Evolutionary conservation across 2,888 invertebrate genomes (phyloP), one percentile per base, ranked within the genome.

Genomic region (Cyclophora albipunctata): DNA sequence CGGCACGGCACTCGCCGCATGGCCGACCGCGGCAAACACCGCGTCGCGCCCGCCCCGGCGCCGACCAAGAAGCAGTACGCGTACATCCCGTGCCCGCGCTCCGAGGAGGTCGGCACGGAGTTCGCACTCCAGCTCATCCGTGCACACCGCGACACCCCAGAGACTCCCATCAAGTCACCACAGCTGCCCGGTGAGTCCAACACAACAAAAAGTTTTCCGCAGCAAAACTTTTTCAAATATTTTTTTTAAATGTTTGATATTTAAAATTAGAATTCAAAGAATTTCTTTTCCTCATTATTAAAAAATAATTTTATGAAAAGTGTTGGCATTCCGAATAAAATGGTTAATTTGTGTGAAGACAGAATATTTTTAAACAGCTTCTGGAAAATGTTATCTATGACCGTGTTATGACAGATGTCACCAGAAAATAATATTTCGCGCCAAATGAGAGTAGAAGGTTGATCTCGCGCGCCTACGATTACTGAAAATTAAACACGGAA

Each of bases 31-130:
- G 77, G 80, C 68, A 85, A 75, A 71, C 69, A 87, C 63, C 87
- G 88, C 78, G 87, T 88, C 81, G 87, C 86, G 84, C 87, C 87
- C 68, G 71, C 75, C 52, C 82, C 84, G 80, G 83, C 79, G 78
- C 80, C 73, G 71, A 78, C 81, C 54, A 86, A 85, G 57, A 84
- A 81, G 66, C 85, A 88, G 42, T 89, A 89, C 82, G 88, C 88
- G 65, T 90, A 90, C 59, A 68, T 76, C 33, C 89, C 89, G 57
- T 90, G 89, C 61, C 90, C 90, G 51, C 69, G 90, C 49, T 89
- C 89, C 54, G 89, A 89, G 66, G 89, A 90, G 59, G 87, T 89
- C 47, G 90, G 90, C 53, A 88, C 89, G 0, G 86, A 87, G 54
- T 75, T 83, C 55, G 84, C 87, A 4, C 71, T 85, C 42, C 84